Base-by-base conservation (phyloP, 2,113 vertebrate genomes). In the Cettia cetti region DNA sequence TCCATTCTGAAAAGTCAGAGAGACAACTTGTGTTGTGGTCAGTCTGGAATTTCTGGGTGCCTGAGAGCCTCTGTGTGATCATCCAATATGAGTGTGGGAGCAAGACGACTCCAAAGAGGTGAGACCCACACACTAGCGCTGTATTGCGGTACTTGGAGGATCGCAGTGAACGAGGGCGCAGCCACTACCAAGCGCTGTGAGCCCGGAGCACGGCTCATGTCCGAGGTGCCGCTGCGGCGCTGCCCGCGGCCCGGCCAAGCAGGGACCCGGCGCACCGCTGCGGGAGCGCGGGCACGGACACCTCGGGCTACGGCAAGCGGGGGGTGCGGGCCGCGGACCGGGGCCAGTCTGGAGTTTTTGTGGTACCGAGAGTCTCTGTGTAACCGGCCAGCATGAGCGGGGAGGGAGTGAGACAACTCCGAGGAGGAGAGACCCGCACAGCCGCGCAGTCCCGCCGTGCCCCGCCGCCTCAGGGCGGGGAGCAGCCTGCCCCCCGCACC, bases 41-140 rank as follows among this genome's bases (percentile, higher is more conserved):
- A 49, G n/a, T 23, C 50, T 27, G 82, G 37, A 45, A 39, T 23
- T 72, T 20, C 42, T 9, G 40, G 5, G 53, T 5, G 7, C 44
- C 24, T 13, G 18, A 4, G 14, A 42, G 15, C 8, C 39, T 54
- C 56, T 15, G 0, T 5, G 4, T 4, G 6, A 49, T 4, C 31
- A 14, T 13, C 24, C 39, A 13, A 1, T 2, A 26, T 0, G 15
- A 40, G 22, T 24, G 13, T 30, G 13, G 26, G 35, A 60, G 9
- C 0, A 35, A 9, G 27, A 16, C 49, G 39, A 2, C 18, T 44
- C 44, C 6, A 0, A 12, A 31, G 45, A 22, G 24, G 21, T 1
- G 65, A 4, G 15, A 71, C 6, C 27, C 11, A 3, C 69, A 3
- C n/a, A 13, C 3, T 5, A 4, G 26, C 0, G 44, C 11, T 7